Conservation (phyloP, 2,797 vertebrate species). For the Enteromius argenteus region DNA sequence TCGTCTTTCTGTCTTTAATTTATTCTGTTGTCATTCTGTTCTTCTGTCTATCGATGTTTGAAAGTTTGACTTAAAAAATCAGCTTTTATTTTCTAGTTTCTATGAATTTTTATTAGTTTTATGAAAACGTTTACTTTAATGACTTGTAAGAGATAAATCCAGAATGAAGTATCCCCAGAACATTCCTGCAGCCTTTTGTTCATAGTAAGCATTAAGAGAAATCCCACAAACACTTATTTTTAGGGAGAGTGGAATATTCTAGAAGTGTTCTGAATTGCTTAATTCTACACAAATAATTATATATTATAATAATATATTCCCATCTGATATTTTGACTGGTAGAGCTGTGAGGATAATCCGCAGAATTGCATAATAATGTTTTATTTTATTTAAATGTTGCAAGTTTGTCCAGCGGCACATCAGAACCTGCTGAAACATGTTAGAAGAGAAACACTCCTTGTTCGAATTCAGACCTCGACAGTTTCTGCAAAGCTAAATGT, state of each 20-base stretch:
- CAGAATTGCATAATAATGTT: neutral
- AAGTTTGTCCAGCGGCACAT: neutral
- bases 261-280: neutral
- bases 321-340: neutral
- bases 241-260: neutral
- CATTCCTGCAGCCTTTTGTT: neutral
- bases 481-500: constrained; percentile 19
- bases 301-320: neutral
- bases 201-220: neutral
- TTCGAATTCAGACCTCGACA: neutral
- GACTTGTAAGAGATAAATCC: neutral
- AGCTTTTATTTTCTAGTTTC: neutral
- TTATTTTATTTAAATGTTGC: neutral
- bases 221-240: neutral
- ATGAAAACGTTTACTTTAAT: neutral
- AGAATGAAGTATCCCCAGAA: neutral
- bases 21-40: neutral
- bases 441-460: neutral
- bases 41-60: neutral
- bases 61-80: neutral
- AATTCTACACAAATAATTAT: neutral
- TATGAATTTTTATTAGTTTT: neutral
- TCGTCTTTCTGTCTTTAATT: neutral
- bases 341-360: neutral
- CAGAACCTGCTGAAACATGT: constrained; percentile 15